Percentiles rank a stretch among this genome's conserved stretches.
phyloP scores from a whole-genome alignment of 37 sponge, comb jelly and placozoan species.

The Aplysina aerophoba region DNA sequence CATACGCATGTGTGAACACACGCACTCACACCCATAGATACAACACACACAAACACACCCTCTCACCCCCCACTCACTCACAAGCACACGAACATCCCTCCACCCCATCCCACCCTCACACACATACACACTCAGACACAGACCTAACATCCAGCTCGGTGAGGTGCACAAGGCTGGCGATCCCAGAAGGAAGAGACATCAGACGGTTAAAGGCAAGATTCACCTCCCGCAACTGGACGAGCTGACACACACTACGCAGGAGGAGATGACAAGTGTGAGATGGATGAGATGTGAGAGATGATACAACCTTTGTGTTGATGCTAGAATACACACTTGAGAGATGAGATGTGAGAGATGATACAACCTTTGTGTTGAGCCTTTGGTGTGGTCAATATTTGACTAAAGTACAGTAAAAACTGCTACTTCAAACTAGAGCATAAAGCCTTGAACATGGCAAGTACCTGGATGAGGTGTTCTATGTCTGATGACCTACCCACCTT shows the following conservation, averaged over 20 bases:
- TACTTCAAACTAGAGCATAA: no score
- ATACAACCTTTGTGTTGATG: no score
- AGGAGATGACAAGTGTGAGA: background rate
- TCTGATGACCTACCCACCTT: background rate
- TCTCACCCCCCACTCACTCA: background rate
- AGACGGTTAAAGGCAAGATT: slow-evolving; percentile 57
- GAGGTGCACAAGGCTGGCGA: slow-evolving; percentile 48
- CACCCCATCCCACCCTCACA: no score
- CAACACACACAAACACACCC: background rate
- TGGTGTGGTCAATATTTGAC: no score
- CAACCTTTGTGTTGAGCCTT: no score
- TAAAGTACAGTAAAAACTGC: no score
- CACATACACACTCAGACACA: background rate
- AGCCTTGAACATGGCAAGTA: no score
- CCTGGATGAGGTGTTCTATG: no score
- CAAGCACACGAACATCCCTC: no score
- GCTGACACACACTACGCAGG: slow-evolving; percentile 43
- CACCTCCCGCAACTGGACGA: slow-evolving; percentile 42
- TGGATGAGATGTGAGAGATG: no score
- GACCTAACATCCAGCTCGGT: slow-evolving; percentile 69
- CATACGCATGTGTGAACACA: background rate
- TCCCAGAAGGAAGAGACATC: slow-evolving; percentile 38
- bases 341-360: no score
- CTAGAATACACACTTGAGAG: no score
- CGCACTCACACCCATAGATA: background rate